phyloP scores from a whole-genome alignment of 2,888 invertebrate genomes.

The Trissolcus japonicus region DNA sequence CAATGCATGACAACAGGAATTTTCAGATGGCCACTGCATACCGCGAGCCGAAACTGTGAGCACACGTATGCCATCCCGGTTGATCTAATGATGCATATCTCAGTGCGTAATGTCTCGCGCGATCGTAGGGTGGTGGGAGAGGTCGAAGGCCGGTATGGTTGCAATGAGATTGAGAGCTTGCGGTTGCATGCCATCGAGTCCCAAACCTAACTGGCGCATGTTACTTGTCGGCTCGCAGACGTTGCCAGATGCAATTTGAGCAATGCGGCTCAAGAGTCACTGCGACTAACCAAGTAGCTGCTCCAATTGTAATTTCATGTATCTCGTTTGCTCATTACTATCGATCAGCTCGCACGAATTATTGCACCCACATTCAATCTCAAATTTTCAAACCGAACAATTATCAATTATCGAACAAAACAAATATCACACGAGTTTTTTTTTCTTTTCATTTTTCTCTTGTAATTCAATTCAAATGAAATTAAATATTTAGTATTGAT shows the following conservation, averaged over 20 bases:
- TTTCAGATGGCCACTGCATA: conserved; percentile 48
- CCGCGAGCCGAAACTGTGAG: conserved; percentile 46
- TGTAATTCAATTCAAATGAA: neutral
- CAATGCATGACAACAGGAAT: conserved; percentile 45
- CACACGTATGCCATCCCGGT: conserved; percentile 34
- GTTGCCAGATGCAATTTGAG: conserved; percentile 65
- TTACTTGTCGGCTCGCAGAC: conserved; percentile 67
- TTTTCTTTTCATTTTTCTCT: neutral
- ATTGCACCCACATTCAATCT: conserved; percentile 12
- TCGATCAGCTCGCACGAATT: conserved; percentile 33
- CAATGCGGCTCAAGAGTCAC: conserved; percentile 68
- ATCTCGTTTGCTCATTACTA: conserved; percentile 54
- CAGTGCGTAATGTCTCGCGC: conserved; percentile 72
- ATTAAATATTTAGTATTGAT: neutral
- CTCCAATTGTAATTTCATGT: conserved; percentile 47
- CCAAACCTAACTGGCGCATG: conserved; percentile 67
- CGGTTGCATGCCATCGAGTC: conserved; percentile 71
- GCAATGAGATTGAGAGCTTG: conserved; percentile 74
- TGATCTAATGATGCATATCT: conserved; percentile 74
- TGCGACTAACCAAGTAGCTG: conserved; percentile 50
- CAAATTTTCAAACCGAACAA: conserved; percentile 2
- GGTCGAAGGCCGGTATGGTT: conserved; percentile 63
- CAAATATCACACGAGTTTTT: neutral
- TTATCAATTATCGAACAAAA: no score
- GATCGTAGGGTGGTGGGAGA: conserved; percentile 45